Evolutionary conservation across 1,140 invertebrate genomes (phyloP).

Genomic region (Paracyclopina nana): DNA sequence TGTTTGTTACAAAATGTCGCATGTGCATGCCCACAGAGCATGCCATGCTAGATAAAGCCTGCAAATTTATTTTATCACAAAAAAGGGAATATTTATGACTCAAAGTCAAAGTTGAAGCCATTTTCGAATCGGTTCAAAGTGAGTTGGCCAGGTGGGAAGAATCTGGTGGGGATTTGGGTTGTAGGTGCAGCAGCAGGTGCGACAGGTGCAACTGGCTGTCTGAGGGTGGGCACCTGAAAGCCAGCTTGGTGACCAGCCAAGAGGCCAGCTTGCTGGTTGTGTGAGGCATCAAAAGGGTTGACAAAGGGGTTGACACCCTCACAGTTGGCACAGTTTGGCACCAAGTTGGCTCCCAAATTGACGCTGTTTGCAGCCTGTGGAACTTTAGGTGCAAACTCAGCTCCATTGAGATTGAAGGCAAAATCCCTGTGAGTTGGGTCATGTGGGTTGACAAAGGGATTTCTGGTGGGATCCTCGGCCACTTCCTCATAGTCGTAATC

Average conservation of each 20-base stretch:
- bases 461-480: conserved; percentile 2
- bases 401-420: conserved; percentile 13
- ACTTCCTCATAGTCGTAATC: conserved; percentile 3
- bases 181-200: conserved; percentile 2
- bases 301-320: conserved; percentile 17
- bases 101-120: conserved; percentile 16
- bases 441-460: conserved; percentile 17
- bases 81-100: background rate
- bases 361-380: background rate
- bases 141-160: conserved; percentile 16
- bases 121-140: conserved; percentile 16
- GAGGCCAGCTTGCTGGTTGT: background rate
- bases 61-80: background rate
- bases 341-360: background rate
- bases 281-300: conserved; percentile 15
- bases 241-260: conserved; percentile 11
- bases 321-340: conserved; percentile 15
- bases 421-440: conserved; percentile 16
- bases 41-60: background rate
- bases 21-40: background rate
- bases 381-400: conserved; percentile 4
- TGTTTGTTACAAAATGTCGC: background rate
- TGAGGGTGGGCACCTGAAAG: background rate
- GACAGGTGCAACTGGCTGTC: background rate
- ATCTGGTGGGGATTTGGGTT: background rate